Evolutionary conservation across 1,140 invertebrate genomes (phyloP).

Genomic region (Nephila pilipes): DNA sequence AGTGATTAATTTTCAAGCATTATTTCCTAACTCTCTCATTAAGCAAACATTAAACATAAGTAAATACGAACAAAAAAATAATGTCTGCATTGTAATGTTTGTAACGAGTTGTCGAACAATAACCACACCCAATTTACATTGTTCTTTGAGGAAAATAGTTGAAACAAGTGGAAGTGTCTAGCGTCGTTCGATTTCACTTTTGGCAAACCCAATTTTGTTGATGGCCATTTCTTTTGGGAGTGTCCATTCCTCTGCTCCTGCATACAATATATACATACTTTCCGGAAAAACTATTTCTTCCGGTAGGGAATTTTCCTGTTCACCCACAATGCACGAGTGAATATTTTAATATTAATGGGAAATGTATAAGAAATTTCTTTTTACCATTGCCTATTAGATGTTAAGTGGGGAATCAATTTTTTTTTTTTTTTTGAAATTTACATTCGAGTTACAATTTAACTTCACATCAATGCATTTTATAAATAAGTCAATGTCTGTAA

Average conservation of each 20-base stretch:
- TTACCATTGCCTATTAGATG: not conserved
- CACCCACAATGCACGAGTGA: not conserved
- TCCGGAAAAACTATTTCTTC: not conserved
- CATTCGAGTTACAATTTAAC: too few species aligned
- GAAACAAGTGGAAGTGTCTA: not conserved
- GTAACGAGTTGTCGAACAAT: not conserved
- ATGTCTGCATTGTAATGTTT: not conserved
- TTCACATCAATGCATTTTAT: too few species aligned
- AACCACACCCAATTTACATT: constrained; percentile 3
- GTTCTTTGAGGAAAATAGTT: not conserved
- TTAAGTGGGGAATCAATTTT: too few species aligned
- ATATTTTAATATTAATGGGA: not conserved
- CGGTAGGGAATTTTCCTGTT: not conserved
- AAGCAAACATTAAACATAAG: not conserved
- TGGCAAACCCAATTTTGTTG: not conserved
- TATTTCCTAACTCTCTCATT: not conserved
- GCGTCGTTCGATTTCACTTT: not conserved
- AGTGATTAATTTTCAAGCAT: too few species aligned
- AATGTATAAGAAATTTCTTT: not conserved
- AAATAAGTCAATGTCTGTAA: too few species aligned
- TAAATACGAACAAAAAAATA: not conserved
- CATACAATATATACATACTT: not conserved
- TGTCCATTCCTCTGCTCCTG: not conserved
- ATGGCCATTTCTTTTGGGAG: not conserved
- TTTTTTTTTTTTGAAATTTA: not conserved